Percentiles rank a stretch among this genome's conserved stretches.
Evolutionary conservation across 2,113 vertebrate genomes (phyloP).

Genomic region (Cichladusa arquata): DNA sequence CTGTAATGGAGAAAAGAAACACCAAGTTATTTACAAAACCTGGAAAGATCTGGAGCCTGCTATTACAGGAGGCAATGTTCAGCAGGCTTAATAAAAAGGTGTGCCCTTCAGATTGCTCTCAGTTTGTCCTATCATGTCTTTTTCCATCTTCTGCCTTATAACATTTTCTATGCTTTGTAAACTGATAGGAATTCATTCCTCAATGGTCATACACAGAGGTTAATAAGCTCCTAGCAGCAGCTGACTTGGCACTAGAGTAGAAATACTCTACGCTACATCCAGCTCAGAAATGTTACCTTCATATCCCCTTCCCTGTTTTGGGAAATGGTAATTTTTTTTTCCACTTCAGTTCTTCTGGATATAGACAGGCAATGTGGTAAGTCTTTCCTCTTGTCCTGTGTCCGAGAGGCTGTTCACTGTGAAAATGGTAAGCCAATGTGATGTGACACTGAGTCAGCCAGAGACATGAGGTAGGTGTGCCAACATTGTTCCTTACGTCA

Average conservation of each 20-base stretch:
- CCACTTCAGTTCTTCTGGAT: neutral
- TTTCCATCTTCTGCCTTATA: constrained; percentile 41
- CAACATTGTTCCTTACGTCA: neutral
- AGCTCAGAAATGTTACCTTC: constrained; percentile 40
- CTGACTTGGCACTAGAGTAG: constrained; percentile 46
- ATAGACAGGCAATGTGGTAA: neutral
- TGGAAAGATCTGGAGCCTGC: neutral
- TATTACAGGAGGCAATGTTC: neutral
- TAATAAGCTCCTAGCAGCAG: constrained; percentile 50
- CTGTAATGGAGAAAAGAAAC: neutral
- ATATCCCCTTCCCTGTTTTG: constrained; percentile 23
- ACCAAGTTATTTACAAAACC: neutral
- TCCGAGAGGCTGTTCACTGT: neutral
- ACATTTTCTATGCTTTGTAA: constrained; percentile 45
- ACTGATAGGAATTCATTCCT: constrained; percentile 46
- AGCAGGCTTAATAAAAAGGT: neutral
- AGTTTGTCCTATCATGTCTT: constrained; percentile 50
- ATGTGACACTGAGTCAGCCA: constrained; percentile 26
- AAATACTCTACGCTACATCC: neutral
- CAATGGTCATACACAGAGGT: constrained; percentile 36
- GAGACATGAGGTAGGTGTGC: neutral
- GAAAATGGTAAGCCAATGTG: neutral
- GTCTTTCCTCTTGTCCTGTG: neutral
- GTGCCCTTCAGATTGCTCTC: constrained; percentile 36
- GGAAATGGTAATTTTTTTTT: neutral